phyloP scores from a whole-genome alignment of 2,888 invertebrate genomes.

The Hirtodrosophila confusa region DNA sequence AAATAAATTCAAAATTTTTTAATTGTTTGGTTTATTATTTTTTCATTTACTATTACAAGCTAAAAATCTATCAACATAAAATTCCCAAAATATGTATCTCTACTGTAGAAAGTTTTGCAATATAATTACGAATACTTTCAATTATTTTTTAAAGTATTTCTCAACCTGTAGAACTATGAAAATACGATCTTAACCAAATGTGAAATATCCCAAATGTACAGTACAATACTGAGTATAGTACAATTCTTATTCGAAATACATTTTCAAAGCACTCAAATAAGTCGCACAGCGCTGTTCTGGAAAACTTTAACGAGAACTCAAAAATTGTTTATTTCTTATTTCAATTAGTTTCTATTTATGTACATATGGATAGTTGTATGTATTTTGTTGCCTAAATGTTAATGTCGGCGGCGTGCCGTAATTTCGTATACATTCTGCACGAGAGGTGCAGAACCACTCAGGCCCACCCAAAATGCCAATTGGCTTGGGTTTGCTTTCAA shows the following conservation, averaged over 20 bases:
- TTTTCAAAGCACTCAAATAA: constrained; percentile 1
- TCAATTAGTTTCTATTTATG: constrained; percentile 40
- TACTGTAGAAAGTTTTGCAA: too few relatives aligned
- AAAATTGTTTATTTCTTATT: constrained; percentile 35
- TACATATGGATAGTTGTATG: constrained; percentile 2
- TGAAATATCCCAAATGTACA: too few relatives aligned
- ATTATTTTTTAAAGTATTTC: too few relatives aligned
- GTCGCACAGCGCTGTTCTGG: constrained; percentile 7
- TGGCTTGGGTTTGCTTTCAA: constrained; percentile 53
- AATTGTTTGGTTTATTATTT: too few relatives aligned
- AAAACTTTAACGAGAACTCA: constrained; percentile 17
- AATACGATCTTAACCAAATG: too few relatives aligned
- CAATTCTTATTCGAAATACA: background rate
- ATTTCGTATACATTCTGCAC: constrained; percentile 26
- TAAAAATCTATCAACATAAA: too few relatives aligned
- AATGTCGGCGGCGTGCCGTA: constrained; percentile 39
- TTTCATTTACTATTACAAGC: too few relatives aligned
- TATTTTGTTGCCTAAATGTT: constrained; percentile 21
- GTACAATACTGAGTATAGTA: background rate
- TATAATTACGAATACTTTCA: too few relatives aligned
- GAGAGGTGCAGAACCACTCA: constrained; percentile 8
- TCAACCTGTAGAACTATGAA: too few relatives aligned
- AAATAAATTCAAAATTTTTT: too few relatives aligned
- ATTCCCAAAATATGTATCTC: too few relatives aligned
- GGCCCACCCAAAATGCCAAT: constrained; percentile 56